phyloP scores from a whole-genome alignment of 2,888 invertebrate species.

The Acheta domesticus region DNA sequence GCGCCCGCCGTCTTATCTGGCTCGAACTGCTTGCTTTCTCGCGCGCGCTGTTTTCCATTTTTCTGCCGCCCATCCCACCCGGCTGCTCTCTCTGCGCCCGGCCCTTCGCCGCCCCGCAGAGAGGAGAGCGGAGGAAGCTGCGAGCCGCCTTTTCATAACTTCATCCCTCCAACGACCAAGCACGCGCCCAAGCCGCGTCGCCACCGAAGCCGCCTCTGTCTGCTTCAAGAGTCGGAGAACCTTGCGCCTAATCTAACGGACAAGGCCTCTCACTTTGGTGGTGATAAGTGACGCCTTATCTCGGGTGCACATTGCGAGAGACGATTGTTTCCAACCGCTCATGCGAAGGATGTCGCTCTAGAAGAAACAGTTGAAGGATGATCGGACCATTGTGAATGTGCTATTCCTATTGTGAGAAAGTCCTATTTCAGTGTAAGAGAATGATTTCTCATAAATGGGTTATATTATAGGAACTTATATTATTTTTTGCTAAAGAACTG shows the following conservation, averaged over 20 bases:
- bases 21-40: neutral
- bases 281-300: neutral
- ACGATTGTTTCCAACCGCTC: neutral
- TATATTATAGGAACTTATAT: too few relatives aligned
- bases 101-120: too few relatives aligned
- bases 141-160: neutral
- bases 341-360: neutral
- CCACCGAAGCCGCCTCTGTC: neutral
- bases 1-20: neutral
- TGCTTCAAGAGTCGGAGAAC: neutral
- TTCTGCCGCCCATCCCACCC: neutral
- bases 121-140: too few relatives aligned
- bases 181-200: neutral
- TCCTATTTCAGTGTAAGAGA: too few relatives aligned
- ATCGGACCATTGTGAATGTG: too few relatives aligned
- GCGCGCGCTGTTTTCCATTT: conserved; percentile 9
- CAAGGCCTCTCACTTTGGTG: neutral
- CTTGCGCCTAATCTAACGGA: conserved; percentile 18
- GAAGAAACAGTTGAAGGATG: too few relatives aligned
- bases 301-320: neutral
- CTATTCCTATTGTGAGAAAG: too few relatives aligned
- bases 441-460: too few relatives aligned
- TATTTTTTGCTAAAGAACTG: too few relatives aligned
- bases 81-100: too few relatives aligned
- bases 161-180: neutral